phyloP scores from a whole-genome alignment of 2,888 invertebrate genomes.

The Drosophila cognata region DNA sequence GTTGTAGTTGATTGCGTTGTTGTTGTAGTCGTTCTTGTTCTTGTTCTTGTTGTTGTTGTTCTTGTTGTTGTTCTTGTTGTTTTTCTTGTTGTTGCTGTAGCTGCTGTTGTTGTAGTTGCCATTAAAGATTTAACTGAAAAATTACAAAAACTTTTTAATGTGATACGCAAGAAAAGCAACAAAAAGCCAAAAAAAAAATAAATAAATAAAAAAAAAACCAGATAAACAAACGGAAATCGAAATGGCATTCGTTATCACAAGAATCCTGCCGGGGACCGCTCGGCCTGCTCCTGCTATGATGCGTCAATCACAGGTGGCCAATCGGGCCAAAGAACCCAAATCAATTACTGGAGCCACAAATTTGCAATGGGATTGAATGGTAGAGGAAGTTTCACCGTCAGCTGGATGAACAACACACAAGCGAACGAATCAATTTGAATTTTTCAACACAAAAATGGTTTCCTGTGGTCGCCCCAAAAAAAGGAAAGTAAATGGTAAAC shows the following conservation, averaged over 20 bases:
- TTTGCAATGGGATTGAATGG: conserved; percentile 14
- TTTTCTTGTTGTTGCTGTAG: conserved; percentile 19
- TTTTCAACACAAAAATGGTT: conserved; percentile 69
- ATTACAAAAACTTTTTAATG: conserved; percentile 59
- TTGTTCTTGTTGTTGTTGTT: conserved; percentile 20
- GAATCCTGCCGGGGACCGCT: neutral
- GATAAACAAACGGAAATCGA: conserved; percentile 41
- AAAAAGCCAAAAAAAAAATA: neutral
- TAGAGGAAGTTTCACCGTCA: conserved; percentile 70
- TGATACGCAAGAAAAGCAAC: conserved; percentile 19
- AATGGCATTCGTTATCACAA: conserved; percentile 54
- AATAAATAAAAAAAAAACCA: neutral
- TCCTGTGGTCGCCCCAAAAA: conserved; percentile 30
- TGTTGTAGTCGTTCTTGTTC: conserved; percentile 12
- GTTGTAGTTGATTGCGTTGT: conserved; percentile 51
- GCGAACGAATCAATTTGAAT: conserved; percentile 48
- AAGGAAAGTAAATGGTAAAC: conserved; percentile 62
- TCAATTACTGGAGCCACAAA: conserved; percentile 63
- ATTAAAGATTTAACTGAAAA: conserved; percentile 71
- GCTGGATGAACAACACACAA: conserved; percentile 22
- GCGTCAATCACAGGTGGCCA: conserved; percentile 72
- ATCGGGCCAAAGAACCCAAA: conserved; percentile 57
- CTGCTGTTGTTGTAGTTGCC: conserved; percentile 25
- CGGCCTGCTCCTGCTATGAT: conserved; percentile 14
- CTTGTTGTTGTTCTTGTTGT: conserved; percentile 21